phyloP scores from a whole-genome alignment of 2,888 invertebrate genomes.

The Chironomus riparius region DNA sequence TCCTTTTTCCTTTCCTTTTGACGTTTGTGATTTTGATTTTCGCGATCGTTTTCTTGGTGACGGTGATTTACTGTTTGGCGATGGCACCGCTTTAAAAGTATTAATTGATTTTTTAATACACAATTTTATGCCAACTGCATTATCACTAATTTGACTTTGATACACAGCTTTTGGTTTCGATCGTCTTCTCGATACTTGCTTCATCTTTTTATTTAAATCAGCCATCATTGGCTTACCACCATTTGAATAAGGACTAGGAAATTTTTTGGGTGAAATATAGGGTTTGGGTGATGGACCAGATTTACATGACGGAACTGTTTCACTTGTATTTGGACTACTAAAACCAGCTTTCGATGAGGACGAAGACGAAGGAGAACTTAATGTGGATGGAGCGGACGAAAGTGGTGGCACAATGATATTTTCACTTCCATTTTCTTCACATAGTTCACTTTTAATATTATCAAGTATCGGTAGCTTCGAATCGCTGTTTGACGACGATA shows the following conservation, averaged over 20 bases:
- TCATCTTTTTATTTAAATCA: slow-evolving; percentile 38
- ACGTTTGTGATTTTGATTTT: slow-evolving; percentile 34
- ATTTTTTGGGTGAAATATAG: slow-evolving; percentile 4
- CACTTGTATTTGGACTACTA: not conserved
- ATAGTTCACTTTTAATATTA: not conserved
- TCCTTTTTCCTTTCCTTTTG: slow-evolving; percentile 8
- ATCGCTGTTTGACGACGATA: slow-evolving; percentile 13
- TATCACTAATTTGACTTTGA: slow-evolving; percentile 48
- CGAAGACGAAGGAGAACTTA: slow-evolving; percentile 11
- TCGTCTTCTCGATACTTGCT: slow-evolving; percentile 36
- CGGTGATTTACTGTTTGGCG: slow-evolving; percentile 29
- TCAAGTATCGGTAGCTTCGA: slow-evolving; percentile 12
- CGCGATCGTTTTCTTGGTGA: slow-evolving; percentile 38
- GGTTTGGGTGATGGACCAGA: not conserved
- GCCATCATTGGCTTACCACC: slow-evolving; percentile 40
- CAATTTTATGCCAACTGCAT: slow-evolving; percentile 41
- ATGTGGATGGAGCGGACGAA: not conserved
- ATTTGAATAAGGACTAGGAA: slow-evolving; percentile 32
- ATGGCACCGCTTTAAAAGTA: slow-evolving; percentile 26
- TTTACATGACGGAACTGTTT: not conserved
- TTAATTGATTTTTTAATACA: slow-evolving; percentile 41
- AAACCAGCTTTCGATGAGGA: not conserved
- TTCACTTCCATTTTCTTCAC: not conserved
- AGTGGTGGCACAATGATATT: not conserved
- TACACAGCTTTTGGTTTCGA: slow-evolving; percentile 47